Percentiles rank a stretch among this genome's conserved stretches.
These are phyloP conservation scores for Chaenodraco wilsoni DNA, from an alignment of 2,797 vertebrate genomes.

Conservation along the genomic window DNA sequence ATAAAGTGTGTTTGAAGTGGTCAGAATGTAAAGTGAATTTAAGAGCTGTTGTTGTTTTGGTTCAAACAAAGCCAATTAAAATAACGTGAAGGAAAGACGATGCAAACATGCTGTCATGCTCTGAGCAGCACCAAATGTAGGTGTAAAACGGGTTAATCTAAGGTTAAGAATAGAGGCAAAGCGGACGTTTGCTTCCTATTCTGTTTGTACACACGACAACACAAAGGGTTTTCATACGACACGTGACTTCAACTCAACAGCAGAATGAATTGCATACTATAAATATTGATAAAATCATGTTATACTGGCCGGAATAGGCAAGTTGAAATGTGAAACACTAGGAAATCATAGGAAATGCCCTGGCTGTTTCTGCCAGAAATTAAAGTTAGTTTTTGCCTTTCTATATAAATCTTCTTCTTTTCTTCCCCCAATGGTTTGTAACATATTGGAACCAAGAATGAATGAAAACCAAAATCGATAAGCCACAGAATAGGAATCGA, in stretches of 20 bases:
- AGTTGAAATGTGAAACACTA: neutral
- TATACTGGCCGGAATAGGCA: no score
- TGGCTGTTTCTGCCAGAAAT: neutral
- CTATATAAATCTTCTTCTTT: neutral
- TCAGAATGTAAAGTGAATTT: neutral
- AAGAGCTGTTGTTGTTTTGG: no score
- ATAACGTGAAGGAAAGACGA: no score
- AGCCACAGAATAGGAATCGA: slow-evolving; percentile 3
- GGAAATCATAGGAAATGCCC: neutral
- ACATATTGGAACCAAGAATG: neutral
- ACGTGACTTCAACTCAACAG: neutral
- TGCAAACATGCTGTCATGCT: no score
- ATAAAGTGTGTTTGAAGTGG: neutral
- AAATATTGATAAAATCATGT: neutral
- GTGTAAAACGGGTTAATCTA: no score
- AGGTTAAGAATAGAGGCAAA: neutral
- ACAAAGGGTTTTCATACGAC: neutral
- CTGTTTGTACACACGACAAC: neutral
- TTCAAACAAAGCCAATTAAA: no score
- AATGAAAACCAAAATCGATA: neutral
- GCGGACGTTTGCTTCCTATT: neutral
- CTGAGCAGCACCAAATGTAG: no score
- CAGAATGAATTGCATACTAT: neutral
- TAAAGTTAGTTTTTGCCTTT: neutral
- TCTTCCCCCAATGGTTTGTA: neutral